Evolutionary conservation across 2,113 vertebrate genomes (phyloP).

Genomic region (Lepus americanus): DNA sequence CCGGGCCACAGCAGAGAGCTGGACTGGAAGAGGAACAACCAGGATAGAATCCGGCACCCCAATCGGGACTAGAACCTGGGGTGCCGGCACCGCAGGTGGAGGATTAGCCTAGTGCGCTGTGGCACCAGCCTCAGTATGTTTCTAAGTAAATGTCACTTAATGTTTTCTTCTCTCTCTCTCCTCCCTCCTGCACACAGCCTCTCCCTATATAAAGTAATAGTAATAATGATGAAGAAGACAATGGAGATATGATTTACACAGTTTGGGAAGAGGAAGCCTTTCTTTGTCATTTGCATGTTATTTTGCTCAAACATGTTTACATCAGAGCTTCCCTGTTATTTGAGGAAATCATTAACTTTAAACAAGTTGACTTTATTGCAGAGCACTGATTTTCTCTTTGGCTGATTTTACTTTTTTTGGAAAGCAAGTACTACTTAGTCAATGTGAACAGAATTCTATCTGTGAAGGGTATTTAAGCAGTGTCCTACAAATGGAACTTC

Average conservation of each 20-base stretch:
- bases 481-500: background rate
- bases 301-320: background rate
- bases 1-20: no score
- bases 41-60: no score
- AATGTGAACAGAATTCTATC: background rate
- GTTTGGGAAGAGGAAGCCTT: background rate
- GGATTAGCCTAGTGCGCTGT: no score
- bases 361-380: background rate
- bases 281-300: constrained; percentile 9
- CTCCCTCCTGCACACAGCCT: no score
- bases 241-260: no score
- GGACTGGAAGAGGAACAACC: no score
- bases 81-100: no score
- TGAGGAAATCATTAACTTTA: background rate
- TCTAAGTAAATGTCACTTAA: background rate
- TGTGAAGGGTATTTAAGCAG: background rate
- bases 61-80: no score
- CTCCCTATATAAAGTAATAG: background rate
- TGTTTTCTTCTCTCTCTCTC: background rate
- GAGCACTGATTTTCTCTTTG: background rate
- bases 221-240: background rate
- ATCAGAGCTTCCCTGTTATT: background rate
- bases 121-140: no score
- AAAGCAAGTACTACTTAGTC: background rate
- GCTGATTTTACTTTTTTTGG: background rate